Percentiles rank a stretch among this genome's conserved stretches.
phyloP scores from a whole-genome alignment of 2,888 invertebrate genomes.

The Acleris literana region DNA sequence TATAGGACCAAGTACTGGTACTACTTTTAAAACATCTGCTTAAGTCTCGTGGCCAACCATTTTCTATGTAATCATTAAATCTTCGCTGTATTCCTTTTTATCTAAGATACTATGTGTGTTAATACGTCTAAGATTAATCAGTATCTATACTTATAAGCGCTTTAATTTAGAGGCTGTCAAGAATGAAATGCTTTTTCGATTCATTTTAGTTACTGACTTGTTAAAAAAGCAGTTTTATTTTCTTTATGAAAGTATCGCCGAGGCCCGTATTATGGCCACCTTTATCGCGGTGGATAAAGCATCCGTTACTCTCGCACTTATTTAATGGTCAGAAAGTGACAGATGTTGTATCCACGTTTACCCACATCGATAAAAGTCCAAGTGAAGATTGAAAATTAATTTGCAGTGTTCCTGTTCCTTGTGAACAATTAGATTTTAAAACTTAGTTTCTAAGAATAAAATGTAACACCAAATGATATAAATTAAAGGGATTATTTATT shows the following conservation, averaged over 20 bases:
- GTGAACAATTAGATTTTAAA: slow-evolving; percentile 15
- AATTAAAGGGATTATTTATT: slow-evolving; percentile 31
- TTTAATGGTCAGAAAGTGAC: too few species aligned
- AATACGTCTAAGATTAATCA: neutral
- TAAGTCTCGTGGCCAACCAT: neutral
- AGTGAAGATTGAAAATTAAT: neutral
- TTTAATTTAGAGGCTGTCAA: too few species aligned
- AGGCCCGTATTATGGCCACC: neutral
- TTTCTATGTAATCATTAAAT: too few species aligned
- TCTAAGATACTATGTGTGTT: slow-evolving; percentile 7
- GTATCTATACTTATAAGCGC: too few species aligned
- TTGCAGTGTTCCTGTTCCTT: slow-evolving; percentile 9
- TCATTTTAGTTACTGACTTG: neutral
- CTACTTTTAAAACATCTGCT: neutral
- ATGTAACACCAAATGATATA: slow-evolving; percentile 33
- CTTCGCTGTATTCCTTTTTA: neutral
- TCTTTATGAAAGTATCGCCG: neutral
- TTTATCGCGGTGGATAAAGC: too few species aligned
- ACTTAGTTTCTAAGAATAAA: slow-evolving; percentile 29
- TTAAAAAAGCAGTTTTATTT: neutral
- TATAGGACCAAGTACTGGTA: neutral
- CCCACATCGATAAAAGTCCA: too few species aligned
- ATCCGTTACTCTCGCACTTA: too few species aligned
- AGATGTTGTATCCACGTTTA: too few species aligned
- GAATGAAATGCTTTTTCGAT: neutral